phyloP scores from a whole-genome alignment of 2,888 invertebrate genomes.

The Ectemnius continuus region DNA sequence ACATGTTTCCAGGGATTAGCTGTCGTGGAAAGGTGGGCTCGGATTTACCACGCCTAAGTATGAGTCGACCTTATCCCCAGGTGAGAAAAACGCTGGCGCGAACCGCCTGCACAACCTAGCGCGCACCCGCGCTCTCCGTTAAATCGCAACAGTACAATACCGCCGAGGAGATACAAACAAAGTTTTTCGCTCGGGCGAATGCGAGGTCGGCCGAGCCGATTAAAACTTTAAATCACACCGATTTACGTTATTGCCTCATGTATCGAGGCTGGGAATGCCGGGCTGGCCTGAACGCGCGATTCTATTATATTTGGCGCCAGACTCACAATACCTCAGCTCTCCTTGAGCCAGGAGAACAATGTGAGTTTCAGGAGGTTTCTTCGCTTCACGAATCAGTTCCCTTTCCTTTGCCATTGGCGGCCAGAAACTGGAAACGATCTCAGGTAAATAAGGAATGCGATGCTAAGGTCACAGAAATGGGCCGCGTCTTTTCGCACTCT shows the following conservation, averaged over 20 bases:
- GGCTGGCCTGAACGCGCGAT: not conserved
- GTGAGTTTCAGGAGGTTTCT: not conserved
- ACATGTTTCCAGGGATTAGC: constrained; percentile 12
- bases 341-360: too few species aligned
- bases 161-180: not conserved
- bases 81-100: constrained; percentile 13
- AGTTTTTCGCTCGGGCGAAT: not conserved
- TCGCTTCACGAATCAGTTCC: not conserved
- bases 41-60: constrained; percentile 57
- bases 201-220: not conserved
- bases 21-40: constrained; percentile 41
- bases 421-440: too few species aligned
- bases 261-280: not conserved
- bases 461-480: too few species aligned
- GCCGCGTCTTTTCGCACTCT: too few species aligned
- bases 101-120: constrained; percentile 12
- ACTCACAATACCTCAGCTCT: too few species aligned
- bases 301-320: not conserved
- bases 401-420: too few species aligned
- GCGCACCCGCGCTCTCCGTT: constrained; percentile 16
- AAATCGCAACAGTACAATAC: not conserved
- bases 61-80: constrained; percentile 42
- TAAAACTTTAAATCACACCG: not conserved
- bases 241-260: not conserved
- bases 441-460: too few species aligned